Evolutionary conservation across 2,113 vertebrate genomes (phyloP).

Genomic region (Pitta sordida): DNA sequence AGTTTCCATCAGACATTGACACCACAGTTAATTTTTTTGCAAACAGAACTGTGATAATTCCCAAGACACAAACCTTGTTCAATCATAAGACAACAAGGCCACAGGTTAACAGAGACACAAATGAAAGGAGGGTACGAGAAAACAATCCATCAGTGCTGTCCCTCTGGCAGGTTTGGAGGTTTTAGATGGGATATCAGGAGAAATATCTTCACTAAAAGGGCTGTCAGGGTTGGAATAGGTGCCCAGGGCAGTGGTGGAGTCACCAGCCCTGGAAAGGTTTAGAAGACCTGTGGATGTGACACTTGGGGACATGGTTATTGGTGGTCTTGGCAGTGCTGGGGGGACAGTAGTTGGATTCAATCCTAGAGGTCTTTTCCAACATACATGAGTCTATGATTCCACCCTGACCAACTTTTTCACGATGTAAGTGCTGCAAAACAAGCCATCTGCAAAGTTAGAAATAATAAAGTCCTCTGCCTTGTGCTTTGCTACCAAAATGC

Average conservation of each 20-base stretch:
- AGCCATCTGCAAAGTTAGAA: neutral
- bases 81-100: neutral
- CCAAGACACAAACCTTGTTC: neutral
- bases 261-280: no score
- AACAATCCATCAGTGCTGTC: neutral
- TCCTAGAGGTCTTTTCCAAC: neutral
- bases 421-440: neutral
- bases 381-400: neutral
- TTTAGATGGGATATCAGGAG: neutral
- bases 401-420: neutral
- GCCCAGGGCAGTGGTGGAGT: no score
- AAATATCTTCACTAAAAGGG: no score
- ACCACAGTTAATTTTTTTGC: neutral
- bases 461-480: neutral
- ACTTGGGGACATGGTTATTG: neutral
- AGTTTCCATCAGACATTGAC: neutral
- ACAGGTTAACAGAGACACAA: neutral
- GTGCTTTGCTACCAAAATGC: neutral
- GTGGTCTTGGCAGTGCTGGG: neutral
- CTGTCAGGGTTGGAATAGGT: no score
- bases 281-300: no score
- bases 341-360: fast-evolving
- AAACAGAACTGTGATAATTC: neutral
- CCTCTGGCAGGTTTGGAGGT: neutral
- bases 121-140: neutral